phyloP scores from a whole-genome alignment of 2,888 invertebrate genomes.

The Tricholauxania praeusta region DNA sequence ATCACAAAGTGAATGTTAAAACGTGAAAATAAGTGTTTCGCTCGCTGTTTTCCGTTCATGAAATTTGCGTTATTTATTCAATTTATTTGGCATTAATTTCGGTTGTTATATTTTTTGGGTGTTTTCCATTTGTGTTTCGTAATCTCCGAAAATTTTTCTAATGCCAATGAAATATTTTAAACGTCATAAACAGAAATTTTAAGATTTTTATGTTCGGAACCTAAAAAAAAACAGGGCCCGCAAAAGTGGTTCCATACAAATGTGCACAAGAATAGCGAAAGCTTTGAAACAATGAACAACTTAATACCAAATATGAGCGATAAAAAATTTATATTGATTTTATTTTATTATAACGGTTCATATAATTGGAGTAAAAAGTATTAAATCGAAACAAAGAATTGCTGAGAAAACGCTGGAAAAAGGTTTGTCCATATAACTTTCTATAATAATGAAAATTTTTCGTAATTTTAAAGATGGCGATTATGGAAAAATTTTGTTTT shows the following conservation, averaged over 20 bases:
- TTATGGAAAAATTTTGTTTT: background rate
- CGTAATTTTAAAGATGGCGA: too few relatives aligned
- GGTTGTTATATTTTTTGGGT: constrained; percentile 12
- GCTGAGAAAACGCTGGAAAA: constrained; percentile 21
- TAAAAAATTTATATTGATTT: constrained; percentile 67
- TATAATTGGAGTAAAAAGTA: constrained; percentile 68
- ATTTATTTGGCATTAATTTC: background rate
- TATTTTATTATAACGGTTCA: constrained; percentile 69
- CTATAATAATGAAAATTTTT: constrained; percentile 8
- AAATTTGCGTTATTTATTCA: too few relatives aligned
- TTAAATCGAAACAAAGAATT: constrained; percentile 49
- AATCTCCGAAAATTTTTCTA: constrained; percentile 12
- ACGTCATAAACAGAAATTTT: constrained; percentile 24
- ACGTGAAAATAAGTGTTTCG: too few relatives aligned
- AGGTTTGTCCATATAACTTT: constrained; percentile 35
- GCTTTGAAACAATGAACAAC: constrained; percentile 40
- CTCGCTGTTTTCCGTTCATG: too few relatives aligned
- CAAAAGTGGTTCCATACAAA: constrained; percentile 51
- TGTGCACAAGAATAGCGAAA: constrained; percentile 50
- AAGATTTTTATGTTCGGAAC: background rate
- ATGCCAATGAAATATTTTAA: constrained; percentile 25
- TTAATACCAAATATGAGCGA: constrained; percentile 64
- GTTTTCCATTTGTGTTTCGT: constrained; percentile 12
- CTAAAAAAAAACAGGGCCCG: background rate
- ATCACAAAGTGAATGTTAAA: too few relatives aligned